phyloP scores from a whole-genome alignment of 2,888 invertebrate genomes.

The Agrochola circellaris region DNA sequence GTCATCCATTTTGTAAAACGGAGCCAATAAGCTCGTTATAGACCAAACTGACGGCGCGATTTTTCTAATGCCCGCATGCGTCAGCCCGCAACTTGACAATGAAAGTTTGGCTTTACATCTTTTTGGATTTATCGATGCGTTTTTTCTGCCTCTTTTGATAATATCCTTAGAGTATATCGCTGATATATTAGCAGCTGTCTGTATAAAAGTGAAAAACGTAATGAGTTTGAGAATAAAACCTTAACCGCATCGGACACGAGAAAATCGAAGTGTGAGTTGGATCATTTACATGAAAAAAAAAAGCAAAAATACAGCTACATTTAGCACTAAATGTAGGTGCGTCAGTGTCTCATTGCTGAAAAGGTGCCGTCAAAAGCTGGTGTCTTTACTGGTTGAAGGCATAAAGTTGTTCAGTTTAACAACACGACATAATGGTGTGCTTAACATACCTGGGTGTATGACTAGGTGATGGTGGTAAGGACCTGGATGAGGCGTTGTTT shows the following conservation, averaged over 20 bases:
- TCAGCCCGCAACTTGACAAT: not conserved
- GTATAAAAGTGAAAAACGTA: not conserved
- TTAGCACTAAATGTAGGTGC: constrained; percentile 47
- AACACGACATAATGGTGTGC: constrained; percentile 40
- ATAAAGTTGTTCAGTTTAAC: not conserved
- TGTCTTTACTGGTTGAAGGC: constrained; percentile 28
- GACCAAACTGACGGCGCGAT: constrained; percentile 9
- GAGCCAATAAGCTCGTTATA: constrained; percentile 21
- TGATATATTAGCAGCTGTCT: not conserved
- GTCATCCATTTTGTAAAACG: constrained; percentile 16
- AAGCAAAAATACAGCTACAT: constrained; percentile 18
- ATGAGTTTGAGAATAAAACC: not conserved
- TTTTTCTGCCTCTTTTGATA: too few relatives aligned
- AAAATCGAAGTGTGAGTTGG: constrained; percentile 9
- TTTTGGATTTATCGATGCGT: not conserved
- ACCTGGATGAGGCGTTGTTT: constrained; percentile 90
- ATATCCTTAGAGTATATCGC: too few relatives aligned
- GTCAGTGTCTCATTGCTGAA: constrained; percentile 40
- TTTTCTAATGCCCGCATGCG: not conserved
- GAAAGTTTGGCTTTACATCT: not conserved
- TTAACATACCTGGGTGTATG: constrained; percentile 91
- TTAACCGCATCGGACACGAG: not conserved
- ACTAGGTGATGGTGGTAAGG: constrained; percentile 94
- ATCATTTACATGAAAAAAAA: not conserved
- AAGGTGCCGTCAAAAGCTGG: constrained; percentile 43